phyloP scores from a whole-genome alignment of 1,140 invertebrate species.

The Batillaria attramentaria region DNA sequence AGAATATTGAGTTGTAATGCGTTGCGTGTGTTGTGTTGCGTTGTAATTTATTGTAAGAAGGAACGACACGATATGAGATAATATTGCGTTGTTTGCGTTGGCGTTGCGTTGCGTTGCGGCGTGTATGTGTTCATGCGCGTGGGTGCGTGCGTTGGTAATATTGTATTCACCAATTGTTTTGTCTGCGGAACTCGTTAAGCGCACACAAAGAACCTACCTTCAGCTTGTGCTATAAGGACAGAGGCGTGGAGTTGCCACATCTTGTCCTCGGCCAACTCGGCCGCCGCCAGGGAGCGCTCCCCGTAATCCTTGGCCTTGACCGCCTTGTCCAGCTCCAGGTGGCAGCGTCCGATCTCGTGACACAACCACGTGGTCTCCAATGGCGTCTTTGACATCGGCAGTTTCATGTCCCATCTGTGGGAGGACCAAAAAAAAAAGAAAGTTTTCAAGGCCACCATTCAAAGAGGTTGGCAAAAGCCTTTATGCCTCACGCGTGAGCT shows the following conservation, averaged over 20 bases:
- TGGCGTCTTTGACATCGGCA: conserved; percentile 61
- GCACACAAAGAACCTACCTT: too few species aligned
- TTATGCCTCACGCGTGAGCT: too few species aligned
- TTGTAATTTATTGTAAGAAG: background rate
- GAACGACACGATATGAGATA: too few species aligned
- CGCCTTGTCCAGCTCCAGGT: conserved; percentile 64
- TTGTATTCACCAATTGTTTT: too few species aligned
- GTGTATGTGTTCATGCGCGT: too few species aligned
- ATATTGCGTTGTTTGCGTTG: too few species aligned
- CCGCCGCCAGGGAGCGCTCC: conserved; percentile 61
- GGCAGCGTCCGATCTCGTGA: conserved; percentile 70
- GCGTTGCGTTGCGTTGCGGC: too few species aligned
- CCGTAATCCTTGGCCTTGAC: conserved; percentile 63
- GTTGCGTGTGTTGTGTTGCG: background rate
- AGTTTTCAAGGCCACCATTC: too few species aligned
- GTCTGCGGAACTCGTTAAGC: too few species aligned
- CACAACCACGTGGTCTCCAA: conserved; percentile 69
- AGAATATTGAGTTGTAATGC: background rate
- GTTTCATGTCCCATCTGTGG: conserved; percentile 64
- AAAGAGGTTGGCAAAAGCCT: too few species aligned
- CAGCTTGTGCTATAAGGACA: conserved; percentile 66
- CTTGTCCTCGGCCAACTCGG: conserved; percentile 62
- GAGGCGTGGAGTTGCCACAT: conserved; percentile 69
- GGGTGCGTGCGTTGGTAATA: too few species aligned
- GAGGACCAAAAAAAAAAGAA: too few species aligned